Percentiles rank a stretch among this genome's conserved stretches.
These are phyloP conservation scores for Phoenicopterus ruber DNA, from an alignment of 2,113 vertebrate species.

Conservation along the genomic window DNA sequence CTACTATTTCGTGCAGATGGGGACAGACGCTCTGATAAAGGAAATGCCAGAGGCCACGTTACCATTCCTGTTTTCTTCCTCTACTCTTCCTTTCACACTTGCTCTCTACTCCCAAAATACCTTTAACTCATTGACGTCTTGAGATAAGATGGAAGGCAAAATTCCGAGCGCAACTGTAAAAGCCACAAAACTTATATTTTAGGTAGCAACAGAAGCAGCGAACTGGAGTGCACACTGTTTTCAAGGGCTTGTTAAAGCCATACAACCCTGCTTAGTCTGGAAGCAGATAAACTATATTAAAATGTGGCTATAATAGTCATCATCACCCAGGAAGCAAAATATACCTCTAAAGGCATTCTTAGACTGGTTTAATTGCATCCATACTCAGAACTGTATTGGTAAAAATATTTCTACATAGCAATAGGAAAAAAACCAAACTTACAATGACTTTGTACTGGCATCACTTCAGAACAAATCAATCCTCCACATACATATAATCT, in stretches of 20 bases:
- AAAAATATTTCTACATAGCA: neutral
- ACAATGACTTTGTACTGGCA: neutral
- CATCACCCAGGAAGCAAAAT: neutral
- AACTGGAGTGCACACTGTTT: neutral
- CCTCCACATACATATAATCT: neutral
- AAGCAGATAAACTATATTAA: neutral
- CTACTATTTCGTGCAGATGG: neutral
- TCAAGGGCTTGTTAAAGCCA: neutral
- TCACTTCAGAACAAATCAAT: neutral
- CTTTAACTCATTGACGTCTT: neutral
- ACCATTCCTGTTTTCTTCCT: neutral
- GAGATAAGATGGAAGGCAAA: neutral
- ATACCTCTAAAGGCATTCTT: neutral
- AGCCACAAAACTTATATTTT: neutral
- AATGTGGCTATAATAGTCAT: neutral
- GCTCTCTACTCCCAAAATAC: neutral
- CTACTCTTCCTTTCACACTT: neutral
- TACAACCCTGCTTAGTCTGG: neutral
- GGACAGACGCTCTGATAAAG: constrained; percentile 1
- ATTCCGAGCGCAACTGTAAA: neutral
- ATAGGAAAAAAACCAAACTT: neutral
- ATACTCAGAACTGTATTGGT: neutral
- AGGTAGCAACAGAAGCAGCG: neutral
- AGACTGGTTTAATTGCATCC: neutral
- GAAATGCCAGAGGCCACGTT: neutral